Evolutionary conservation across 92 coral and sea anemone genomes (phyloP), one percentile per base, ranked within the genome.

Genomic region (Palythoa grandiflora): DNA sequence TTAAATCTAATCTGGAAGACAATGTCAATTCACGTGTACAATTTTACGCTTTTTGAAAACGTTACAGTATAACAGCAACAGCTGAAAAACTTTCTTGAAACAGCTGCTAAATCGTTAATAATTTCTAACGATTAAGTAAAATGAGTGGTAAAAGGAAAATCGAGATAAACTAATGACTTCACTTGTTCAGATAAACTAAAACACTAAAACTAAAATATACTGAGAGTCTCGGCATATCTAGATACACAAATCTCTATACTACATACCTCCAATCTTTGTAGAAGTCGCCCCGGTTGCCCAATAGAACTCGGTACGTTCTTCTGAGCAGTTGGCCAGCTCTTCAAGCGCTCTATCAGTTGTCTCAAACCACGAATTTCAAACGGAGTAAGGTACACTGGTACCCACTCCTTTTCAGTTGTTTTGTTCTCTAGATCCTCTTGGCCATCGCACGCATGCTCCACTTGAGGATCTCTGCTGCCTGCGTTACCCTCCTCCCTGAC

Each of bases 211-310:
- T 9, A 59, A 5, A 12, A 10, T 8, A 13, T 13, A 17, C 10
- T 11, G 13, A 17, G 19, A 1, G 16, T 14, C 17, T 59, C 0
- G 19, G 6, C 14, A 3, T 1, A 59, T 3, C 65, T 9, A 17
- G 28, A 28, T 17, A 9, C 16, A 59, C 17, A 12, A 17, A 3
- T 59, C 17, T 13, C 5, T 13, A 2, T 20, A 4, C 9, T 54
- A 83, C 95, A 47, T 89, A 97, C 99, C 97, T 97, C 95, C 50
- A 97, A 83, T 71, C 92, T 90, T 36, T 84, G 73, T 51, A 97
- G 93, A 38, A 97, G 91, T 53, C 83, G 86, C 7, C 78, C 87
- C 0, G 96, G 96, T 54, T 95, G 87, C 21, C 80, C 85, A 44
- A 97, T 75, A 9, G 81, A 86, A 17, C 79, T 50, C 9, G 99